These are phyloP conservation scores for Penaeus chinensis DNA, from an alignment of 1,140 invertebrate genomes.

Conservation along the genomic window DNA sequence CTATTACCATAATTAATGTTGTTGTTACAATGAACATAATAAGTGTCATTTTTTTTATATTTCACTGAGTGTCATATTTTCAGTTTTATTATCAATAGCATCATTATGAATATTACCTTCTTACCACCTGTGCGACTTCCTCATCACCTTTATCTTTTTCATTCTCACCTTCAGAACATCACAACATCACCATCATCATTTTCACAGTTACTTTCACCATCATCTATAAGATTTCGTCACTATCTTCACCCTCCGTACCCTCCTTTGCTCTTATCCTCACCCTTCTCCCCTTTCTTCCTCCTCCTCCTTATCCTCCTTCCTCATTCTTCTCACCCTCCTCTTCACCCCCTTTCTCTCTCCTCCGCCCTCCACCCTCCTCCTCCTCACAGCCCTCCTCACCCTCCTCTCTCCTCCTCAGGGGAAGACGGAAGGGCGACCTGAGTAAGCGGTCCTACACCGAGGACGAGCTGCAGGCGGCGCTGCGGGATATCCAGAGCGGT, in stretches of 20 bases:
- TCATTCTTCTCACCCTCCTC: not conserved
- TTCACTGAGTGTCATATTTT: not conserved
- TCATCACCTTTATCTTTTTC: not conserved
- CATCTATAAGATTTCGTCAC: not conserved
- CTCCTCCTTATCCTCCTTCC: not conserved
- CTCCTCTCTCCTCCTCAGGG: conserved; percentile 27
- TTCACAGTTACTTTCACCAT: not conserved
- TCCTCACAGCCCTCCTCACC: not conserved
- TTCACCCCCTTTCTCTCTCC: not conserved
- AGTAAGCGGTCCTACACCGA: conserved; percentile 84
- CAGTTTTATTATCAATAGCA: not conserved
- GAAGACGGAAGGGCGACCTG: conserved; percentile 56
- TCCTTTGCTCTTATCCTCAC: not conserved
- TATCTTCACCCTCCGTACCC: not conserved
- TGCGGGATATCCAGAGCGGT: conserved; percentile 91
- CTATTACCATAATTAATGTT: no score
- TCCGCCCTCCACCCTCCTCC: not conserved
- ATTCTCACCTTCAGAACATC: no score
- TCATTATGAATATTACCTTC: no score
- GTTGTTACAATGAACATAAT: no score
- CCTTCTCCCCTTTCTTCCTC: not conserved
- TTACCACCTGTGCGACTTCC: not conserved
- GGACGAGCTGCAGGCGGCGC: conserved; percentile 88
- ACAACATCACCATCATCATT: not conserved
- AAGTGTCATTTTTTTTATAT: no score